Evolutionary conservation across 64 coral and sea anemone genomes (phyloP), one percentile per base, ranked within the genome.

Genomic region (Trachythela sp.): DNA sequence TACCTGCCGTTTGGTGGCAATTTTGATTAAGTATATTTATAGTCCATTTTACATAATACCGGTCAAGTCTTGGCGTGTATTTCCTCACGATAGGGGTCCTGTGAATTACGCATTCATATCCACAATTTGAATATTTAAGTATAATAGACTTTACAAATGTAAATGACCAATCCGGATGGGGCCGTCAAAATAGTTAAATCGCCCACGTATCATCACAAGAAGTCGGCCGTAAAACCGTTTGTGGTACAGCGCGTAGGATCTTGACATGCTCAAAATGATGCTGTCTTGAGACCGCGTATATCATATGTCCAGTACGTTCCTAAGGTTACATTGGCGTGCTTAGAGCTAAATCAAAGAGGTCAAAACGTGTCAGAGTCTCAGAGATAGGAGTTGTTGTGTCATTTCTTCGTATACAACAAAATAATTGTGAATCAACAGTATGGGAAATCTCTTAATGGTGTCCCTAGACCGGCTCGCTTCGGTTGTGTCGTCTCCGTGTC

Each of bases 401-500:
- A 64, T 18, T 52, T 52, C 56, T 26, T 27, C 1, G 0, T 64
- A 8, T 64, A 18, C 18, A 20, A 27, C 24, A n/a, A 64, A 27
- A n/a, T 8, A 64, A n/a, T n/a, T 64, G 33, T 29, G 13, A 80
- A n/a, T n/a, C n/a, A n/a, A n/a, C n/a, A n/a, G n/a, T n/a, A n/a
- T 80, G 75, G 75, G 75, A 35, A 80, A 80, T 80, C 31, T 80
- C 13, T 30, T 80, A 18, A 39, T 80, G 31, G 75, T 80, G 3
- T 80, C 75, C 30, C 13, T 80, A 18, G 75, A 80, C 33, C 31
- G 75, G 35, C 33, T 80, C 9, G 56, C 56, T 8, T 64, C 56
- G 56, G 56, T 18, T n/a, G 15, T 80, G 30, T 80, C 75, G 20
- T 80, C 75, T 9, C 93, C 96, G 14, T 99, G 89, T 71, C 96